A percentile compares a stretch with the other conserved stretches of the same genome.
phyloP scores from a whole-genome alignment of 2,113 vertebrate species.

The Thinocorus orbignyianus region DNA sequence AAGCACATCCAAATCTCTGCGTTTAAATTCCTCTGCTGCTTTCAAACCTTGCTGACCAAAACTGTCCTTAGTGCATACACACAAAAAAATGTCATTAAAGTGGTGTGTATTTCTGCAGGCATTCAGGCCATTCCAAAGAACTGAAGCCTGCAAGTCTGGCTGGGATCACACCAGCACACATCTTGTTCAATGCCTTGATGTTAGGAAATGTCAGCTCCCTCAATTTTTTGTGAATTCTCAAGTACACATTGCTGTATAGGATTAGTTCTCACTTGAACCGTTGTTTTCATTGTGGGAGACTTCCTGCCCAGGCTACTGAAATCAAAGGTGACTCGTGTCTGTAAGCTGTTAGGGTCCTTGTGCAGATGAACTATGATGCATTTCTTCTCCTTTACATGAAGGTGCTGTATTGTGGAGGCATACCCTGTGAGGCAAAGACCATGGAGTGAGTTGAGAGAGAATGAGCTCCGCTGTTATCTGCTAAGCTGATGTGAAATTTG shows the following conservation, averaged over 20 bases:
- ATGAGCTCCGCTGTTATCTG: neutral
- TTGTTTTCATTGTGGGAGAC: accelerated
- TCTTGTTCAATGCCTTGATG: neutral
- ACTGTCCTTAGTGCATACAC: neutral
- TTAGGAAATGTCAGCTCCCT: neutral
- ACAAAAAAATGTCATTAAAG: neutral
- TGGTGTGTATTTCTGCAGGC: neutral
- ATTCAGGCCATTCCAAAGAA: neutral
- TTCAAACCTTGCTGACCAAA: neutral
- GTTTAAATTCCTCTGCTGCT: neutral
- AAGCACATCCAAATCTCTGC: too few species aligned
- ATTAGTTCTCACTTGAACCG: neutral
- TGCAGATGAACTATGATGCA: neutral
- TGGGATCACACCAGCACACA: neutral
- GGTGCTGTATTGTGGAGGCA: neutral
- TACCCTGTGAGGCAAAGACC: neutral
- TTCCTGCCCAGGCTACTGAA: neutral
- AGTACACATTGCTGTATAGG: neutral
- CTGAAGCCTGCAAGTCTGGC: neutral
- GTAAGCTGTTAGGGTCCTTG: neutral
- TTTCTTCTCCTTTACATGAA: neutral
- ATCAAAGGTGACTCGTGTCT: neutral
- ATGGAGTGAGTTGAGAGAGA: neutral
- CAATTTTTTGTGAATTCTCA: neutral
- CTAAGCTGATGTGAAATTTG: neutral